Percentiles rank a stretch among this genome's conserved stretches.
phyloP scores from a whole-genome alignment of 2,797 vertebrate species.

The Sebastes nivosus region DNA sequence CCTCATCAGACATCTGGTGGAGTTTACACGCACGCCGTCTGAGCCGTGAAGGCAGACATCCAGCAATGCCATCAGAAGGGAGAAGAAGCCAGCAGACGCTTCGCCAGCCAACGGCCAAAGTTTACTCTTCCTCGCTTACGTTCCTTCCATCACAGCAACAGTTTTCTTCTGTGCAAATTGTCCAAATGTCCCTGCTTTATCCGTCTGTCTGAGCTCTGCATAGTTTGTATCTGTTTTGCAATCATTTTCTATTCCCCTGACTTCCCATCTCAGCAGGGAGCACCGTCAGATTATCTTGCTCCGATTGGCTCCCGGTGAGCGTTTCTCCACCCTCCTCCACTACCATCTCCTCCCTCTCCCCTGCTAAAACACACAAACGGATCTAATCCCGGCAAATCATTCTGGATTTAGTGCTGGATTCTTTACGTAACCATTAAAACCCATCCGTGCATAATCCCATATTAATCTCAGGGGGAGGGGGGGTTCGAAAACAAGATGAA shows the following conservation, averaged over 20 bases:
- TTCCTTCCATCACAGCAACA: conserved; percentile 39
- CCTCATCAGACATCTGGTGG: conserved; percentile 31
- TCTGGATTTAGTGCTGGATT: conserved; percentile 69
- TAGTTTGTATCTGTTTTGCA: conserved; percentile 11
- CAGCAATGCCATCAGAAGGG: conserved; percentile 27
- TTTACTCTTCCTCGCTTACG: conserved; percentile 27
- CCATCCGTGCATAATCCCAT: conserved; percentile 70
- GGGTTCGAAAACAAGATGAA: conserved; percentile 62
- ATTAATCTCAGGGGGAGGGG: conserved; percentile 72
- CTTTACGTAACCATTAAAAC: conserved; percentile 85
- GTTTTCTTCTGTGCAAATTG: background rate
- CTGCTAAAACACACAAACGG: conserved; percentile 42
- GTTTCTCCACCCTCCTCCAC: conserved; percentile 37
- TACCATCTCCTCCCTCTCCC: conserved; percentile 34
- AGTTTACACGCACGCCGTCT: conserved; percentile 11
- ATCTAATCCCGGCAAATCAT: conserved; percentile 85
- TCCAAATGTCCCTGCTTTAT: background rate
- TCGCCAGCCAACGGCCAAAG: conserved; percentile 7
- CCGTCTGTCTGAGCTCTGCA: background rate
- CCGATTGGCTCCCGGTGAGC: conserved; percentile 15
- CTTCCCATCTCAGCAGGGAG: conserved; percentile 27
- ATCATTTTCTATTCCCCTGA: conserved; percentile 3
- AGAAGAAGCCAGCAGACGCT: conserved; percentile 3
- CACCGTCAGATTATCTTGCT: conserved; percentile 19
- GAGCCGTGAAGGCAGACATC: conserved; percentile 33